Evolutionary conservation across 2,797 vertebrate species (phyloP), one percentile per base, ranked within the genome.

Genomic region (Dipus sagitta): DNA sequence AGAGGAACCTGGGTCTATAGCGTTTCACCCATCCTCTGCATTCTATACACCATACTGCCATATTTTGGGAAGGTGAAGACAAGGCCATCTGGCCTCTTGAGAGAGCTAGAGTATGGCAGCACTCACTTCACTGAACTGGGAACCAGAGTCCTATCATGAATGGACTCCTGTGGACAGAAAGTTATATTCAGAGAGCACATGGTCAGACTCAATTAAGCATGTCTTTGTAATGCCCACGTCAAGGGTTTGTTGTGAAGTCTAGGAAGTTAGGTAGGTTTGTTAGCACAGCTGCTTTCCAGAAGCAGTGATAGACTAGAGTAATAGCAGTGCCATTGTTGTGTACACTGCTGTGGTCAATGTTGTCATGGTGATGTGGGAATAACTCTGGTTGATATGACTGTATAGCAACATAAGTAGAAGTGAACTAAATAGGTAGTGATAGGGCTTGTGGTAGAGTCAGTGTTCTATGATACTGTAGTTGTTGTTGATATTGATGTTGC

Each of bases 71-170:
- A 34, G 38, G 24, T 23, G n/a, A 28, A 47, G 17, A 6, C 38
- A 34, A 0, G 1, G 7, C 62, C 34, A 17, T 1, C 20, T 42
- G 18, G 11, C 42, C 13, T 17, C 17, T 4, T 24, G 24, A 21
- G 4, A 67, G 60, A 70, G 54, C 54, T 17, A 30, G 15, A 58
- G 21, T n/a, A 20, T 0, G 60, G 72, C 21, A 77, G 15, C n/a
- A 13, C 3, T 14, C n/a, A 11, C 2, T 14, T 42, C n/a, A 34
- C 0, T 87, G 65, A 91, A 32, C 15, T 6, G 3, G 34, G 32
- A 70, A 21, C 68, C 62, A 54, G 38, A 5, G 7, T 58, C 13
- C 62, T 6, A 47, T 30, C 47, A 6, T 67, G 30, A 26, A 3
- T 20, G 47, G 24, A 52, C 4, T 34, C 32, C 7, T 34, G 30